Base-by-base conservation (phyloP, 2,888 invertebrate species). In the Agrotis ipsilon region DNA sequence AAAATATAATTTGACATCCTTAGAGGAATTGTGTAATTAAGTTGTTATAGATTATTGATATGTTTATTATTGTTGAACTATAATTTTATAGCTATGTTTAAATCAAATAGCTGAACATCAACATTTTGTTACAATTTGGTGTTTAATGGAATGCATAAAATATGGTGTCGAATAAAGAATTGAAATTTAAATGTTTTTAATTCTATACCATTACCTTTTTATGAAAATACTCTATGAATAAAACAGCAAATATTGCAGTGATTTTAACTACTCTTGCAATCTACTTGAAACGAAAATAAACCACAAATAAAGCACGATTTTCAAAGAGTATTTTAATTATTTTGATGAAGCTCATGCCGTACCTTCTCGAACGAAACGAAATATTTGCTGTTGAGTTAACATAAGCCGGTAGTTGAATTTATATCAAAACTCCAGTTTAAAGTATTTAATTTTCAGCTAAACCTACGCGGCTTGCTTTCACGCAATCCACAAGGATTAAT, bases 111-210 rank as follows among this genome's bases (percentile, higher is more conserved):
- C 61, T 43, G 51, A 84, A 84, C 75, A 89, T 92, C 81, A 88
- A 89, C 96, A 96, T 96, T 96, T 96, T 96, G 96, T 96, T 96
- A 95, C 96, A 95, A 95, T 94, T 93, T 94, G 95, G 94, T 92
- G 91, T 94, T 88, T 92, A 92, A 92, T 93, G 93, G 92, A 94
- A 89, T 94, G 91, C 93, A 94, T 95, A 93, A 92, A 91, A 92
- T 93, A 94, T 92, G 92, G 92, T 95, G 96, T 96, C 94, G 88
- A 95, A 95, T 96, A 96, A 96, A 93, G 86, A 91, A 91, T 91
- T 92, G 88, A 90, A 90, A 89, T 85, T 83, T 74, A 81, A 70
- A 27, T 63, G 59, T 68, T 39, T 82, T 81, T 80, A 66, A 76
- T 76, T 81, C 73, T 46, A 1, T 39, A 39, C 1, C 39, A 11